phyloP scores from a whole-genome alignment of 2,888 invertebrate species.

The Sceliomorpha sp. region DNA sequence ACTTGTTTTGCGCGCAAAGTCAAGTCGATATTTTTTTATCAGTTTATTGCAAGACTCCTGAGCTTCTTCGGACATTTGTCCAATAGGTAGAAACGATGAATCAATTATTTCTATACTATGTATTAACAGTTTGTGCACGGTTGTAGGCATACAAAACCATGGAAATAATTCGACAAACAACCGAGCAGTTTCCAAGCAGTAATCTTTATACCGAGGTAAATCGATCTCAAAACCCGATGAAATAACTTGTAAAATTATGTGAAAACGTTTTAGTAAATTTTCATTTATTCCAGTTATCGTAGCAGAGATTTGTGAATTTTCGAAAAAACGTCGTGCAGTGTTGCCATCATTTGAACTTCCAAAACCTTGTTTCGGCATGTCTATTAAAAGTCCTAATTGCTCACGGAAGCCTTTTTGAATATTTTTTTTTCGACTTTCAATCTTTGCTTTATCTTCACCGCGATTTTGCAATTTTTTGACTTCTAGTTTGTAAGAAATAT shows the following conservation, averaged over 20 bases:
- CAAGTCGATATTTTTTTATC: constrained; percentile 55
- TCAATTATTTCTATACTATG: constrained; percentile 60
- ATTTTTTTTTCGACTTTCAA: constrained; percentile 50
- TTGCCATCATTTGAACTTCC: constrained; percentile 38
- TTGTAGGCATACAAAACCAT: no score
- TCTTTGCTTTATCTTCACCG: constrained; percentile 31
- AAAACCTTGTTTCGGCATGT: constrained; percentile 39
- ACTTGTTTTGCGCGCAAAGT: constrained; percentile 61
- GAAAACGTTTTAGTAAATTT: constrained; percentile 59
- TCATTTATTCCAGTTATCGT: constrained; percentile 64
- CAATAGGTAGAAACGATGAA: no score
- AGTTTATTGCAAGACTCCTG: constrained; percentile 63
- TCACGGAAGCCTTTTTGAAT: constrained; percentile 51
- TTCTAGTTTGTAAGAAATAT: constrained; percentile 62
- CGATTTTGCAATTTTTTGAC: constrained; percentile 67
- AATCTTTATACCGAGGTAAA: constrained; percentile 56
- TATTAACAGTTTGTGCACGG: constrained; percentile 63
- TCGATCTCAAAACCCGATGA: constrained; percentile 60
- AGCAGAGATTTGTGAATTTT: constrained; percentile 29
- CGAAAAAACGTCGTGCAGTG: constrained; percentile 43
- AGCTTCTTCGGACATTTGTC: no score
- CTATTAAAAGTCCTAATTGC: constrained; percentile 32
- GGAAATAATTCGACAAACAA: constrained; percentile 59
- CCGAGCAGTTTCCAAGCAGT: constrained; percentile 43
- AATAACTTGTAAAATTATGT: constrained; percentile 59